These are phyloP conservation scores for Gibbula magus DNA, from an alignment of 2,888 invertebrate species.

Conservation along the genomic window DNA sequence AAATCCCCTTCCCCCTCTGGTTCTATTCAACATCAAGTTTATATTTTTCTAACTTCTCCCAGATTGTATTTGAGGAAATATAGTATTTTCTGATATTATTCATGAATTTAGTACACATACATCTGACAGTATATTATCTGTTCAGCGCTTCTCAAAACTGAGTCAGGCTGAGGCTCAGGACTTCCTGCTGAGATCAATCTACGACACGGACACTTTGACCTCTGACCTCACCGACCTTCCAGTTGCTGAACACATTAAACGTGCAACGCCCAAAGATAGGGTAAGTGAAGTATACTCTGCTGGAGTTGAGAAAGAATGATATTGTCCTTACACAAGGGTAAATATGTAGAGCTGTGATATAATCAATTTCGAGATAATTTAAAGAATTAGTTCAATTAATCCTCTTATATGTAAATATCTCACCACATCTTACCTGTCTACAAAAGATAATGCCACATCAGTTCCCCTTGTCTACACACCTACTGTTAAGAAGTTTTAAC, in stretches of 20 bases:
- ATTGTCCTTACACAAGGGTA: too few species aligned
- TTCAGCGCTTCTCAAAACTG: constrained; percentile 27
- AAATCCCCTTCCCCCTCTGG: too few species aligned
- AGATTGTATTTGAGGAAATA: background rate
- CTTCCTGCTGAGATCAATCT: constrained; percentile 61
- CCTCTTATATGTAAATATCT: too few species aligned
- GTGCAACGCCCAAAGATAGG: constrained; percentile 53
- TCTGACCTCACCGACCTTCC: constrained; percentile 36
- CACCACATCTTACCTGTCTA: too few species aligned
- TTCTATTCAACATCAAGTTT: too few species aligned
- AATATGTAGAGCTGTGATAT: too few species aligned
- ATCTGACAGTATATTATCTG: background rate
- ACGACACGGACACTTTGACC: constrained; percentile 53
- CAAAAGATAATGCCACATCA: too few species aligned
- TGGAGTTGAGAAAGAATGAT: background rate
- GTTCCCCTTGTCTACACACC: too few species aligned
- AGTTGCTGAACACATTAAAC: constrained; percentile 52
- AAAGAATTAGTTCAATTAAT: too few species aligned
- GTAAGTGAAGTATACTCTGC: constrained; percentile 41
- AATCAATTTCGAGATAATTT: too few species aligned
- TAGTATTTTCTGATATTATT: background rate
- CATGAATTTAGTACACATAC: background rate
- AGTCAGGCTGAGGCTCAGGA: constrained; percentile 38
- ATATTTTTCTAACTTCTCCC: too few species aligned
- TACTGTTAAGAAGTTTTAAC: background rate